Base-by-base conservation (phyloP, 2,113 vertebrate genomes). In the Cyprinodon tularosa region DNA sequence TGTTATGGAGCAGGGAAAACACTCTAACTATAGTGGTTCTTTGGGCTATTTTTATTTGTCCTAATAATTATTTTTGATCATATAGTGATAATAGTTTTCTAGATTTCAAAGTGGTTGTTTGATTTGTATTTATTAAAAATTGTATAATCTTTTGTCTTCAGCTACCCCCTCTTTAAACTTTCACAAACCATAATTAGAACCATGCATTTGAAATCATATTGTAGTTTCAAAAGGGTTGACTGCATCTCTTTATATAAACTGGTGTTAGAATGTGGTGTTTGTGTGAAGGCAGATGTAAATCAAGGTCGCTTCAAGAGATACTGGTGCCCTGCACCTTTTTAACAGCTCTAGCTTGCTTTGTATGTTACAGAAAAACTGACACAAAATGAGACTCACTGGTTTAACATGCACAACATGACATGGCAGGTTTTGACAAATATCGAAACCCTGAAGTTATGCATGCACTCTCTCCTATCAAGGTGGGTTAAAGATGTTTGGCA, bases 391-490 rank as follows among this genome's bases (percentile, higher is more conserved):
- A 44, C 40, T 13, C 38, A 44, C 17, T 4, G 40, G 13, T 53
- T 66, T 36, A 59, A 40, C 71, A 53, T 39, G 44, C 40, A 68
- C 39, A 70, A 76, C 86, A 70, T 79, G 87, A 84, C 42, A 4
- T 10, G 66, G 76, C 91, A 88, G 68, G 92, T 86, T 77, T 44
- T 78, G 74, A 77, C 75, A 60, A 75, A 82, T 78, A 82, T 59
- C 13, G 22, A 78, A 65, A 64, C 71, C 73, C 69, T 83, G 77
- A 20, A 89, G 88, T 81, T 86, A 84, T 79, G 86, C 81, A 81
- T 69, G 59, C 78, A 65, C 62, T 57, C 48, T 78, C 47, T 48
- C 72, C 45, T 22, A 70, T 48, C 68, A 40, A 29, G 63, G 70
- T 29, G 10, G 38, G 78, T 59, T 65, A 67, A 37, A 71, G 71